phyloP scores from a whole-genome alignment of 92 coral and sea anemone genomes.

The Epizoanthus fatuus region DNA sequence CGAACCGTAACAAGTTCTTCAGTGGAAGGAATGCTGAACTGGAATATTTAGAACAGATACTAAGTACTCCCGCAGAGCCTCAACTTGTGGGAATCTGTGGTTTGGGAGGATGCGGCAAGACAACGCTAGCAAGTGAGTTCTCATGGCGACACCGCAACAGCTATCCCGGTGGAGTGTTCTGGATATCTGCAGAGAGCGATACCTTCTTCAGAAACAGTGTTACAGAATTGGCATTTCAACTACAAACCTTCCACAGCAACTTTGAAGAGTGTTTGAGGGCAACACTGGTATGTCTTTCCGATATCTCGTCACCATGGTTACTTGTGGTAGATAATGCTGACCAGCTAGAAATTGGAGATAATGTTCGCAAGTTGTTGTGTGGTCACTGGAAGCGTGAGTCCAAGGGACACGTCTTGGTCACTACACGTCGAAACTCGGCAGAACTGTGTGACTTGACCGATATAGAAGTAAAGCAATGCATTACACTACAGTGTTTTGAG shows the following conservation, averaged over 20 bases:
- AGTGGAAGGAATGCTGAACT: slow-evolving; percentile 55
- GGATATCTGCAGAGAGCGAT: slow-evolving; percentile 67
- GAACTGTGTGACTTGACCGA: slow-evolving; percentile 22
- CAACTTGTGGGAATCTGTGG: slow-evolving; percentile 50
- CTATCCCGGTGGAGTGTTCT: slow-evolving; percentile 62
- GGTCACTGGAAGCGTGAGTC: slow-evolving; percentile 51
- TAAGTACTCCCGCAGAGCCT: neutral
- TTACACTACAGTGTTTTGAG: slow-evolving; percentile 22
- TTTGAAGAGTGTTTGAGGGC: slow-evolving; percentile 26
- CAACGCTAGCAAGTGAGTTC: slow-evolving; percentile 67
- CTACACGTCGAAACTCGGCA: slow-evolving; percentile 29
- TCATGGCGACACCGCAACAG: slow-evolving; percentile 34
- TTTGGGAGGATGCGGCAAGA: slow-evolving; percentile 72
- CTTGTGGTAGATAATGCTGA: slow-evolving; percentile 56
- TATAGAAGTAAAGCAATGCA: slow-evolving; percentile 1
- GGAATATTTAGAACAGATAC: slow-evolving; percentile 3
- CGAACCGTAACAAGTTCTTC: slow-evolving; percentile 59
- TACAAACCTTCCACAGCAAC: slow-evolving; percentile 12
- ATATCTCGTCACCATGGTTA: slow-evolving; percentile 17
- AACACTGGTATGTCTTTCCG: slow-evolving; percentile 8
- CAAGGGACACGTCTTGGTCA: slow-evolving; percentile 32
- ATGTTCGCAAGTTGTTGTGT: slow-evolving; percentile 32
- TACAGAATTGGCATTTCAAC: slow-evolving; percentile 33
- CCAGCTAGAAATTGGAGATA: slow-evolving; percentile 14
- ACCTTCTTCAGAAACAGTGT: slow-evolving; percentile 36